Evolutionary conservation across 1,140 invertebrate species (phyloP).

Genomic region (Neotoxoptera formosana): DNA sequence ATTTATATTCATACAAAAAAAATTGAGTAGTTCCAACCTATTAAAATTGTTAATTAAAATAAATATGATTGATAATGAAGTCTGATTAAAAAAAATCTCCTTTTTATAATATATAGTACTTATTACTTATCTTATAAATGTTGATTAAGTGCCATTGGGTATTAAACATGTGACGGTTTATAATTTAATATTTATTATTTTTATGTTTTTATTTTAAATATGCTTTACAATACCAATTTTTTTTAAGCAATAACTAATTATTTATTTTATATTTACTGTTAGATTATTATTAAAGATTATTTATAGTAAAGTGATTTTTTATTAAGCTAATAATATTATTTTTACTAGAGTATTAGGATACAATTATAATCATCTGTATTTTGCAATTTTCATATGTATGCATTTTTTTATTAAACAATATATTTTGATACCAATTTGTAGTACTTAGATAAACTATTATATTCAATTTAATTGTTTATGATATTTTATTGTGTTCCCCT

Average conservation of each 20-base stretch:
- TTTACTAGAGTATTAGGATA: not conserved
- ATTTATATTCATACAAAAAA: not conserved
- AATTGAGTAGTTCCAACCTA: not conserved
- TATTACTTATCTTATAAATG: not conserved
- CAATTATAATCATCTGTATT: conserved; percentile 7
- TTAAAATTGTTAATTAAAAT: not conserved
- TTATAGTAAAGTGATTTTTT: not conserved
- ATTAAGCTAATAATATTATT: not conserved
- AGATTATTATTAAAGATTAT: not conserved
- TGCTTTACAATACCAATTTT: not conserved
- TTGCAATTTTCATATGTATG: not conserved
- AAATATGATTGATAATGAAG: not conserved
- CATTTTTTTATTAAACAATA: conserved; percentile 27
- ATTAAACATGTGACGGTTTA: conserved; percentile 9
- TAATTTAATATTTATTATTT: not conserved
- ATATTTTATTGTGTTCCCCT: not conserved
- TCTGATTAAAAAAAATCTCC: not conserved
- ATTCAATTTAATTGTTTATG: not conserved
- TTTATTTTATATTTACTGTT: conserved; percentile 29
- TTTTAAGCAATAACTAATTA: not conserved
- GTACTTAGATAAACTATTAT: not conserved
- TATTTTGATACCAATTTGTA: conserved; percentile 33
- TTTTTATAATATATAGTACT: not conserved
- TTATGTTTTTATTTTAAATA: not conserved
- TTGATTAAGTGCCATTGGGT: not conserved